phyloP scores from a whole-genome alignment of 2,888 invertebrate species.

The Perdita meconis region DNA sequence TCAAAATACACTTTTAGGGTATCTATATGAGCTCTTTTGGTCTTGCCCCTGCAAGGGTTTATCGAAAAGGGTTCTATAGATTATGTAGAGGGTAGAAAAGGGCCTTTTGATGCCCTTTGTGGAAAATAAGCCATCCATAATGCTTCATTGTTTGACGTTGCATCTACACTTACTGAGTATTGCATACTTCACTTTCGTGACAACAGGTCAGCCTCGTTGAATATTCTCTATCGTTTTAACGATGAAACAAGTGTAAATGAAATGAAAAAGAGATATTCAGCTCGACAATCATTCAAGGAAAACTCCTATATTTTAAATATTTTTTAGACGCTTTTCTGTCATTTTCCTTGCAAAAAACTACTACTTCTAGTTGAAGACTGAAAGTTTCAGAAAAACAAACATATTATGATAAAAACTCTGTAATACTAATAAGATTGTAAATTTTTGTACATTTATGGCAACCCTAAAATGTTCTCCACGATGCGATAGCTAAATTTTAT shows the following conservation, averaged over 20 bases:
- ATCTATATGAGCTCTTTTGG: conserved; percentile 33
- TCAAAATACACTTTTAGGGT: conserved; percentile 36
- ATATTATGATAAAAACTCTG: too few relatives aligned
- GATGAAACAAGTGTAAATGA: conserved; percentile 22
- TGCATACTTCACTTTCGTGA: conserved; percentile 25
- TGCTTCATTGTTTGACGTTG: conserved; percentile 34
- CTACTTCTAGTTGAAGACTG: too few relatives aligned
- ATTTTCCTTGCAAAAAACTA: too few relatives aligned
- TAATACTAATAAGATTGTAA: too few relatives aligned
- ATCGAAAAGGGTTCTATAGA: conserved; percentile 39
- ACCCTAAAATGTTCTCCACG: too few relatives aligned
- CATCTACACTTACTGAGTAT: conserved; percentile 17
- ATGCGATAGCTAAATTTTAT: too few relatives aligned
- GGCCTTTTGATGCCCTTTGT: conserved; percentile 58
- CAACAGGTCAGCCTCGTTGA: conserved; percentile 29
- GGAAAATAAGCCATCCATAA: conserved; percentile 55
- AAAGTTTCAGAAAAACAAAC: too few relatives aligned
- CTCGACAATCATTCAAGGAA: background rate
- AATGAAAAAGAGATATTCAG: conserved; percentile 3
- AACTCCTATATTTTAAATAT: background rate
- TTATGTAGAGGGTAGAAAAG: conserved; percentile 41
- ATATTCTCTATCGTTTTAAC: conserved; percentile 31
- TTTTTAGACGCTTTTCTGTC: too few relatives aligned
- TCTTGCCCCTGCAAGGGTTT: conserved; percentile 8
- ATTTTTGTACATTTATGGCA: too few relatives aligned